A percentile compares a stretch with the other conserved stretches of the same genome.
Conservation (phyloP, 2,113 vertebrate species). For the Callorhinus ursinus region DNA sequence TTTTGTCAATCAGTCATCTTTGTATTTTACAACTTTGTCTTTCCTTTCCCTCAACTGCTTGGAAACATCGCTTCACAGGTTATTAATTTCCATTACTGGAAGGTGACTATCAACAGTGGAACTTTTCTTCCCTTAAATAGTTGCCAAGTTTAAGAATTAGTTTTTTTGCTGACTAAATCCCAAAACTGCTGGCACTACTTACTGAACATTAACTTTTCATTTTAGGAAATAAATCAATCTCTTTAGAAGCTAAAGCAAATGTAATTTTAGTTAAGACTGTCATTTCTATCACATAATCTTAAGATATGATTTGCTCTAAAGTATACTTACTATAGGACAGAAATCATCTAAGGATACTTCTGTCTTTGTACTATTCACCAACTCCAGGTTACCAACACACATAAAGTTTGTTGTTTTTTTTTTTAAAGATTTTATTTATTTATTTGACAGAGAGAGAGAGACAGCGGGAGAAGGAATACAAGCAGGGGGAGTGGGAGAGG, state of each 20-base stretch:
- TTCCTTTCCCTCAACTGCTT: neutral
- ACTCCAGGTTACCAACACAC: slow-evolving; percentile 72
- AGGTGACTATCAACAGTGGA: neutral
- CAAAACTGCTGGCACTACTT: neutral
- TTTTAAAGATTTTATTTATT: too few species aligned
- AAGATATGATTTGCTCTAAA: neutral
- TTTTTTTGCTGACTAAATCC: neutral
- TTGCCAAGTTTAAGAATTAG: neutral
- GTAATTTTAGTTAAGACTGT: neutral
- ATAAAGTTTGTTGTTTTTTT: slow-evolving; percentile 61
- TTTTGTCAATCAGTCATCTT: neutral
- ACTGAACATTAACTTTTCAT: neutral
- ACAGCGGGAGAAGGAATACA: too few species aligned
- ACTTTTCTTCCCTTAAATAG: neutral
- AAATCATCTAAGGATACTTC: slow-evolving; percentile 70
- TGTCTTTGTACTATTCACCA: slow-evolving; percentile 67
- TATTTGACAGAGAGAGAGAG: too few species aligned
- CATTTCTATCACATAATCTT: slow-evolving; percentile 42
- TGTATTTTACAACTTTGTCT: neutral
- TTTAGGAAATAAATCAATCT: neutral
- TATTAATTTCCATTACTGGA: slow-evolving; percentile 16
- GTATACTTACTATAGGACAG: slow-evolving; percentile 45
- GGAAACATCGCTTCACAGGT: neutral
- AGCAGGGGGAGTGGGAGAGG: too few species aligned
- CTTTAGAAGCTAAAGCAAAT: slow-evolving; percentile 20